Evolutionary conservation across 2,888 invertebrate species (phyloP), one percentile per base, ranked within the genome.

Genomic region (Agrotis exclamationis): DNA sequence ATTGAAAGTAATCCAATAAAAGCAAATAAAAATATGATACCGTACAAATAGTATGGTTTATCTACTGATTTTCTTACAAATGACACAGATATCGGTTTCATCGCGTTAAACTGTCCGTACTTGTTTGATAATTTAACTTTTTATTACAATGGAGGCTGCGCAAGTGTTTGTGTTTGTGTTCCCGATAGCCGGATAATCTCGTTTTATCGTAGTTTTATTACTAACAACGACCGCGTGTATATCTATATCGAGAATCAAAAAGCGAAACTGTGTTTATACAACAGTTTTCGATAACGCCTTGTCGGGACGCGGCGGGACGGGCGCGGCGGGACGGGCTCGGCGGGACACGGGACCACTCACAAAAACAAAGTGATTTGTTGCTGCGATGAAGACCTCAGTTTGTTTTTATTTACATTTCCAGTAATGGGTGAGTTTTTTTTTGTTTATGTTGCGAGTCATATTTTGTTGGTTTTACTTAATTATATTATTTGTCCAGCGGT

Each of bases 291-390:
- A 89, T 89, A 87, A 84, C 80, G 74, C 69, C 80, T 69, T 70
- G 83, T 72, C 73, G 77, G 77, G 84, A 33, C 54, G 22, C 56
- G 72, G 28, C 33, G 62, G 54, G 58, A 3, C n/a, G 47, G 48
- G 39, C 44, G 45, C n/a, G 48, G 39, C 44, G 45, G 28, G 24
- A 33, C n/a, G 28, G 60, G 13, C 64, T 14, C 24, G 72, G n/a
- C 65, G 65, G 65, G 48, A n/a, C 22, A 44, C 58, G 47, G 79
- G 57, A 48, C 75, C 83, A 64, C 53, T 64, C 72, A 86, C 86
- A 91, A 93, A 93, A 93, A 92, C 88, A 84, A 88, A 90, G 90
- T 93, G 92, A 94, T 93, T 94, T 94, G 94, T 94, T 88, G 88
- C 86, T 86, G 77, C 87, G 91, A 93, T 93, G 93, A 91, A 91